phyloP scores from a whole-genome alignment of 53 echinoderm and acorn worm species.

The Antedon mediterranea region DNA sequence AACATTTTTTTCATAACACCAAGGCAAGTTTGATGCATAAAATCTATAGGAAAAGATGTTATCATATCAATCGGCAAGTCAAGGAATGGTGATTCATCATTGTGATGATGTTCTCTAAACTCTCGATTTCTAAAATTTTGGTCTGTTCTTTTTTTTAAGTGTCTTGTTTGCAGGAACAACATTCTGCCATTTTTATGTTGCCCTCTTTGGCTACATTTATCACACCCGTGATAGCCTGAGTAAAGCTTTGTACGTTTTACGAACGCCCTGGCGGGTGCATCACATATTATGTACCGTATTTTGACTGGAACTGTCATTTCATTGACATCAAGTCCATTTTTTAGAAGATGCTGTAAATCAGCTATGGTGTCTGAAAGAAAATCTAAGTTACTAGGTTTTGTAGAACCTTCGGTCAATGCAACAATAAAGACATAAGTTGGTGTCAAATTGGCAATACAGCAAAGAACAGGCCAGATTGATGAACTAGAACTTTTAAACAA shows the following conservation, averaged over 20 bases:
- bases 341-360: constrained; percentile 18
- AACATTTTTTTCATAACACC: no score
- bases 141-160: constrained; percentile 30
- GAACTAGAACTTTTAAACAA: no score
- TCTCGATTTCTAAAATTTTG: constrained; percentile 28
- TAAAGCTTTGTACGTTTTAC: constrained; percentile 37
- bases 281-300: neutral
- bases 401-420: constrained; percentile 30
- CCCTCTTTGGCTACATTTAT: constrained; percentile 42
- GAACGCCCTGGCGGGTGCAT: constrained; percentile 24
- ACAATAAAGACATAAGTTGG: constrained; percentile 27
- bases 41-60: no score
- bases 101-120: constrained; percentile 38
- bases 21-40: no score
- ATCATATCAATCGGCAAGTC: no score
- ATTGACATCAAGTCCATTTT: constrained; percentile 24
- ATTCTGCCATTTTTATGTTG: constrained; percentile 42
- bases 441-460: constrained; percentile 21
- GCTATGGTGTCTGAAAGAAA: constrained; percentile 26
- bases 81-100: no score
- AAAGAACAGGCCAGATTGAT: no score
- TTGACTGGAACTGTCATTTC: constrained; percentile 10
- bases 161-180: constrained; percentile 29
- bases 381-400: constrained; percentile 23
- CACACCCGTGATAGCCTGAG: constrained; percentile 45